These are phyloP conservation scores for Aphaenogaster rudis DNA, from an alignment of 1,140 invertebrate species.

Conservation along the genomic window DNA sequence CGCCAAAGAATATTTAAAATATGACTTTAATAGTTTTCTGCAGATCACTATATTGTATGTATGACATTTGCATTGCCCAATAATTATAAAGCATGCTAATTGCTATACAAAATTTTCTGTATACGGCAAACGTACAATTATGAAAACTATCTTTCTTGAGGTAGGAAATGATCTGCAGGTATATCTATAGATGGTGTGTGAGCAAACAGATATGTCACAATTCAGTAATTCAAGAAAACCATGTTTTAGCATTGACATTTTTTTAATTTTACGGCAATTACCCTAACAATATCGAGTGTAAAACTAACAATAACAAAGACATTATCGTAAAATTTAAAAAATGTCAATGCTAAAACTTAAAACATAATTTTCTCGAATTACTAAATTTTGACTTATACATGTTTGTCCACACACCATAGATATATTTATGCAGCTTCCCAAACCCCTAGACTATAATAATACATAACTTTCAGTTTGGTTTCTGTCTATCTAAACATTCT, in stretches of 20 bases:
- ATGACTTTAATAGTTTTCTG: background rate
- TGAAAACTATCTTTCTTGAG: background rate
- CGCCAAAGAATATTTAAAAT: background rate
- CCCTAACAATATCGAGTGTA: no score
- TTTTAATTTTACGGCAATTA: no score
- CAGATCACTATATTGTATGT: background rate
- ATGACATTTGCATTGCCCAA: background rate
- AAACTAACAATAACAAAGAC: no score
- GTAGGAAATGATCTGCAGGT: background rate
- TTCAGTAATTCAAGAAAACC: no score
- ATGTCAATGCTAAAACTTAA: no score
- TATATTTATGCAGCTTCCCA: constrained; percentile 13
- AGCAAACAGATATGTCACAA: no score
- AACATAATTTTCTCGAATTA: no score
- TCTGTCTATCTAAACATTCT: background rate
- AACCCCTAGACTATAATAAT: background rate
- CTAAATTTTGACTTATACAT: no score
- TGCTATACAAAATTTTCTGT: background rate
- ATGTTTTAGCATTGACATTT: no score
- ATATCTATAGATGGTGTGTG: no score
- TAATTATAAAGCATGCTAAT: background rate
- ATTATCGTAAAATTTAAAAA: no score
- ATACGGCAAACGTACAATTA: constrained; percentile 13
- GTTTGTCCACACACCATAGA: background rate
- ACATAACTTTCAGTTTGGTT: constrained; percentile 1